These are phyloP conservation scores for Nymphalis polychloros DNA, from an alignment of 2,888 invertebrate species.

Conservation along the genomic window DNA sequence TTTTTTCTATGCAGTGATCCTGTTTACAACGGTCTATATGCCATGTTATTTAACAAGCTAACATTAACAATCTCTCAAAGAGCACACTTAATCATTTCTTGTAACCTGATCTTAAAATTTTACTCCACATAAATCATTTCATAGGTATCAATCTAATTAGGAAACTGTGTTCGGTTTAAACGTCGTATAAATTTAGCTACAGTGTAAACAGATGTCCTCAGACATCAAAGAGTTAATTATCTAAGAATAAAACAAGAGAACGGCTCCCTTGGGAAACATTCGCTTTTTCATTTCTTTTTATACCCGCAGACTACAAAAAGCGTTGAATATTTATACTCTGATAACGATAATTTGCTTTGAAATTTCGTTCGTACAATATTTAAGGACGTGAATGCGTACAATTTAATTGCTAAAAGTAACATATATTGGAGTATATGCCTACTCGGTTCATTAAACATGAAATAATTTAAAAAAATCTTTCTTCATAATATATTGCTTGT, in stretches of 20 bases:
- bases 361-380: neutral
- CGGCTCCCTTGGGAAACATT: slow-evolving; percentile 70
- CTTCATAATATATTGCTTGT: no score
- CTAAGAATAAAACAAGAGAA: slow-evolving; percentile 69
- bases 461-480: no score
- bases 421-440: no score
- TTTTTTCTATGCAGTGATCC: no score
- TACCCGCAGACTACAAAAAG: slow-evolving; percentile 27
- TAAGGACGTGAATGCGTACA: neutral
- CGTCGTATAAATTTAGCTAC: slow-evolving; percentile 46
- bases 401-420: no score
- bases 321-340: slow-evolving; percentile 17
- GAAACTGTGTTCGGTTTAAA: slow-evolving; percentile 47
- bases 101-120: slow-evolving; percentile 15
- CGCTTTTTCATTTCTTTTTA: slow-evolving; percentile 53
- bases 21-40: no score
- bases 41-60: no score
- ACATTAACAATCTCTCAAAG: neutral
- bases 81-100: neutral
- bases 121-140: slow-evolving; percentile 34
- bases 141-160: slow-evolving; percentile 42
- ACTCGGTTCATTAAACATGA: no score
- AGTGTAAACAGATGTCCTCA: slow-evolving; percentile 72
- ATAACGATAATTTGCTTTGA: slow-evolving; percentile 16
- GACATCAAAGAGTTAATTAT: slow-evolving; percentile 78